phyloP scores from a whole-genome alignment of 2,888 invertebrate genomes.

The Schrankia costaestrigalis region DNA sequence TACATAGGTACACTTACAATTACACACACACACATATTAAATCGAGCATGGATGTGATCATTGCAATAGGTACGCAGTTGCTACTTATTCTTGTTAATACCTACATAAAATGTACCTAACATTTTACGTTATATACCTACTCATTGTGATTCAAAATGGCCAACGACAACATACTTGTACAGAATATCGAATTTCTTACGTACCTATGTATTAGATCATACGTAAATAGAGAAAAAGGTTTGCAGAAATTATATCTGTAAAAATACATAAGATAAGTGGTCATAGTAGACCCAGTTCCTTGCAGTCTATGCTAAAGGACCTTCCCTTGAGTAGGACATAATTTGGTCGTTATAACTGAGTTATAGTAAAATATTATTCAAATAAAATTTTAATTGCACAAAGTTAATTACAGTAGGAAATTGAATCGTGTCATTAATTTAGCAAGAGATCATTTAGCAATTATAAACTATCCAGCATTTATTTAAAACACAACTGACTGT shows the following conservation, averaged over 20 bases:
- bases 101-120: constrained; percentile 37
- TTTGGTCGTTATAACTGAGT: no score
- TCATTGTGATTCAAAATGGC: constrained; percentile 53
- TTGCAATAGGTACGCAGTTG: constrained; percentile 26
- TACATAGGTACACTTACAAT: no score
- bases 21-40: constrained; percentile 20
- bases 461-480: constrained; percentile 51
- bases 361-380: no score
- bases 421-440: constrained; percentile 59
- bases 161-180: constrained; percentile 34
- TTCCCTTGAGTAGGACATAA: no score
- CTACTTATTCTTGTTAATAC: constrained; percentile 37
- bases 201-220: constrained; percentile 37
- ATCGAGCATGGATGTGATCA: constrained; percentile 20
- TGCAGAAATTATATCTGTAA: constrained; percentile 24
- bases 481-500: constrained; percentile 62
- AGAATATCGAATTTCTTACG: constrained; percentile 43
- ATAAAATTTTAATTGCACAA: constrained; percentile 41
- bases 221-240: constrained; percentile 26
- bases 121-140: no score
- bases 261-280: no score
- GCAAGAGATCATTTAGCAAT: constrained; percentile 62
- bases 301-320: no score
- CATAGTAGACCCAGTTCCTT: no score
- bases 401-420: constrained; percentile 46